Conservation (phyloP, 2,797 vertebrate genomes). For the Myoxocephalus aenaeus region DNA sequence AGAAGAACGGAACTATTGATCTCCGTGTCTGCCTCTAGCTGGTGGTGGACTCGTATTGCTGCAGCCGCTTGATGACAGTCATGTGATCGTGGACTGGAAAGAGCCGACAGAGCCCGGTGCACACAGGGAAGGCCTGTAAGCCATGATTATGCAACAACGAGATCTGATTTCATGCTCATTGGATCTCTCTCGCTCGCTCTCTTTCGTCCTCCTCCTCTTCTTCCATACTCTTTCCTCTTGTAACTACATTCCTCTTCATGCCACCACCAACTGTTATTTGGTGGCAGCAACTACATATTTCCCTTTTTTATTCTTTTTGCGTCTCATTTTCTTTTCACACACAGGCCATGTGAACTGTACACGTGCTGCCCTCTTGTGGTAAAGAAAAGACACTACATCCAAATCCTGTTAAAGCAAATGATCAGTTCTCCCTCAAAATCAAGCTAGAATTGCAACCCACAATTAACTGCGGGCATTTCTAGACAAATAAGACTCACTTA, state of each 20-base stretch:
- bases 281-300: not conserved
- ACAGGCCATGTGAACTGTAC: not conserved
- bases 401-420: not conserved
- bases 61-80: conserved; percentile 51
- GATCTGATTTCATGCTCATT: conserved; percentile 74
- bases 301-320: not conserved
- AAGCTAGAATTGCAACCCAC: not conserved
- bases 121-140: conserved; percentile 67
- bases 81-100: conserved; percentile 66
- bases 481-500: not conserved
- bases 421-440: not conserved
- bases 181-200: conserved; percentile 24
- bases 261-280: not conserved
- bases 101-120: conserved; percentile 43
- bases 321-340: not conserved
- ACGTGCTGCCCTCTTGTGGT: conserved; percentile 69
- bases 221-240: not conserved
- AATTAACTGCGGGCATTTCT: not conserved
- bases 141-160: conserved; percentile 68
- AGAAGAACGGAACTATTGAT: conserved; percentile 50
- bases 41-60: conserved; percentile 51
- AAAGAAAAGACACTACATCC: not conserved
- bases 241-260: conserved; percentile 5
- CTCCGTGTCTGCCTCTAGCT: conserved; percentile 34
- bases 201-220: conserved; percentile 6